phyloP scores from a whole-genome alignment of 2,797 vertebrate genomes.

The Syngnathus acus region DNA sequence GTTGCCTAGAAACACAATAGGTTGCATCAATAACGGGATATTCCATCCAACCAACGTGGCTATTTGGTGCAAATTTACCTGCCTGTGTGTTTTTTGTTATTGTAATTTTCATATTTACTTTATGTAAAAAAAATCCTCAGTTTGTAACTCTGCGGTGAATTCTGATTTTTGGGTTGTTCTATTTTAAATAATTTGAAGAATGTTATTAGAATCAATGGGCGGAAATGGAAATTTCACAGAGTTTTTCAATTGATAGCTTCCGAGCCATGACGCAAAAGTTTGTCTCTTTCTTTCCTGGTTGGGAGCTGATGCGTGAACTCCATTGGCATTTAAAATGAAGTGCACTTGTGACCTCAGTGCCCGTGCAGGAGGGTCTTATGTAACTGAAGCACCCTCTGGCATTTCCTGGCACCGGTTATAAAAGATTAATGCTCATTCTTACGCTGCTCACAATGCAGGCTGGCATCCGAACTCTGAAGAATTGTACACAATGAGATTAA shows the following conservation, averaged over 20 bases:
- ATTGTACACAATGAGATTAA: not conserved
- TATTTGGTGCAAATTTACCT: slow-evolving; percentile 9
- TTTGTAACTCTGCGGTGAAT: no score
- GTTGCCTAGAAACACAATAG: slow-evolving; percentile 62
- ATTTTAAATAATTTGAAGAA: not conserved
- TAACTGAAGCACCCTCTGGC: slow-evolving; percentile 43
- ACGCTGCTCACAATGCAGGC: slow-evolving; percentile 14
- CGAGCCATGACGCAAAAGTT: not conserved
- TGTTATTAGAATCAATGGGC: not conserved
- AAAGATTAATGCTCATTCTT: slow-evolving; percentile 48
- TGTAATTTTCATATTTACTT: no score
- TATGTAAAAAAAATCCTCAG: no score
- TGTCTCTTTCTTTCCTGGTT: slow-evolving; percentile 1
- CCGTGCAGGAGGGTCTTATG: slow-evolving; percentile 27
- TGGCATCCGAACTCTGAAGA: not conserved
- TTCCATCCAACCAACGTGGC: slow-evolving; percentile 19
- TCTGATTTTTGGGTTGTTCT: not conserved
- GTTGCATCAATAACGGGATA: slow-evolving; percentile 46
- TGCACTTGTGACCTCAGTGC: slow-evolving; percentile 19
- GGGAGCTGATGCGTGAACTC: slow-evolving; percentile 24
- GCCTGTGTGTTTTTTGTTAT: no score
- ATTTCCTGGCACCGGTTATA: slow-evolving; percentile 43
- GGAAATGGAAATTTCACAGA: not conserved
- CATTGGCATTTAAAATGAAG: slow-evolving; percentile 41
- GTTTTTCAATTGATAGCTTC: not conserved